Percentiles rank a stretch among this genome's conserved stretches.
phyloP scores from a whole-genome alignment of 2,888 invertebrate species.

The Drosophila prostipennis region DNA sequence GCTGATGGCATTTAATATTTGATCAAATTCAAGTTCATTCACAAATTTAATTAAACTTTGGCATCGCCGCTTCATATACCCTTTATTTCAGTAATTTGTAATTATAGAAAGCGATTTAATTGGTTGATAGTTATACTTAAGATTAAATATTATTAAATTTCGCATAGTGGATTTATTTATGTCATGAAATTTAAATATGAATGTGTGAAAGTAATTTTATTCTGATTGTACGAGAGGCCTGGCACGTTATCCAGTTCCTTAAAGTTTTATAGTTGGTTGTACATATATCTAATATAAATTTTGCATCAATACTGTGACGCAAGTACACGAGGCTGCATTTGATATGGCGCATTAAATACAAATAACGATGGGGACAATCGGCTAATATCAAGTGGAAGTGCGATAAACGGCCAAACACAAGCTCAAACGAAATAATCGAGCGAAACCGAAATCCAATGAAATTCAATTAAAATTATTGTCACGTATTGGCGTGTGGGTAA shows the following conservation, averaged over 20 bases:
- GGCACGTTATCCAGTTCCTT: background rate
- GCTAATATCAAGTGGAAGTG: conserved; percentile 35
- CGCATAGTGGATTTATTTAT: too few relatives aligned
- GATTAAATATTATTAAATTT: too few relatives aligned
- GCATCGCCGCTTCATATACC: background rate
- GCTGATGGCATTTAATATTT: conserved; percentile 35
- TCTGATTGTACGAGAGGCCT: background rate
- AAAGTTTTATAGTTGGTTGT: background rate
- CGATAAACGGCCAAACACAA: conserved; percentile 25
- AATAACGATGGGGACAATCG: conserved; percentile 56
- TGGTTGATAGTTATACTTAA: too few relatives aligned
- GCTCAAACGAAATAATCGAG: conserved; percentile 39
- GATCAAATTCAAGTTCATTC: conserved; percentile 61
- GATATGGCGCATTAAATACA: conserved; percentile 74
- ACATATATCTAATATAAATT: conserved; percentile 2
- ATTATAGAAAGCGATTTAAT: background rate
- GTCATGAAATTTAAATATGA: background rate
- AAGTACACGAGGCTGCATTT: conserved; percentile 59
- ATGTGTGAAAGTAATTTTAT: background rate
- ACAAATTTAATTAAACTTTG: conserved; percentile 29
- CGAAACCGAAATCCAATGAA: conserved; percentile 46
- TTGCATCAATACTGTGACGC: conserved; percentile 59
- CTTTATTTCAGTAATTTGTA: background rate
- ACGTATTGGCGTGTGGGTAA: conserved; percentile 45
- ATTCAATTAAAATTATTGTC: conserved; percentile 70